phyloP scores from a whole-genome alignment of 2,113 vertebrate species.

The Ctenodactylus gundi region DNA sequence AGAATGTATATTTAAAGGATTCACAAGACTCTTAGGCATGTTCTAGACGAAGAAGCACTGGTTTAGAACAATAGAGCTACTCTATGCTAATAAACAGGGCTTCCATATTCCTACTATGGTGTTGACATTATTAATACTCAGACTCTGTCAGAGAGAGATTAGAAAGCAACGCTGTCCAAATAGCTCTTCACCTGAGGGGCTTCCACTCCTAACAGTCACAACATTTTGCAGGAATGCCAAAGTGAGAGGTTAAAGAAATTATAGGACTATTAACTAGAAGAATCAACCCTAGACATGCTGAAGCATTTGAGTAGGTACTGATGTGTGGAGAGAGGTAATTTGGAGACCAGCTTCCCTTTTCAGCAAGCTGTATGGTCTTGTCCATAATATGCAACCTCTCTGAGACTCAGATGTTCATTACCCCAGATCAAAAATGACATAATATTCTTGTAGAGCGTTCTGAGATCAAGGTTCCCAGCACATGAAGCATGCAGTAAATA shows the following conservation, averaged over 20 bases:
- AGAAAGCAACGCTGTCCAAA: background rate
- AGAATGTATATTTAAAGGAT: background rate
- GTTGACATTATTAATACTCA: background rate
- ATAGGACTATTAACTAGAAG: background rate
- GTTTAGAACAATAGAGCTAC: background rate
- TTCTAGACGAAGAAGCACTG: background rate
- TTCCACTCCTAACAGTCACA: background rate
- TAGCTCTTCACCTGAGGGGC: background rate
- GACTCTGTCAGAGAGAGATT: background rate
- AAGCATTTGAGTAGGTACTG: background rate
- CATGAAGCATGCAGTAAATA: background rate
- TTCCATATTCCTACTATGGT: too few relatives aligned
- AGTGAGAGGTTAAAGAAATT: background rate
- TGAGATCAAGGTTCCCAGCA: background rate
- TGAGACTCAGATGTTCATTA: background rate
- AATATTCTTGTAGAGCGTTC: background rate
- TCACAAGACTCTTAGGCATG: background rate
- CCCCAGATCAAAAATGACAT: background rate
- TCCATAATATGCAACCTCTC: background rate
- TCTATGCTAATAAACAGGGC: background rate
- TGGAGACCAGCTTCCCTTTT: background rate
- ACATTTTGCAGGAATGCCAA: background rate
- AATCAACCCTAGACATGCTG: background rate
- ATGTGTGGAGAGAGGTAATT: background rate
- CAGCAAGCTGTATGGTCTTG: background rate